These are phyloP conservation scores for Chelon labrosus DNA, from an alignment of 2,797 vertebrate species.

Conservation along the genomic window DNA sequence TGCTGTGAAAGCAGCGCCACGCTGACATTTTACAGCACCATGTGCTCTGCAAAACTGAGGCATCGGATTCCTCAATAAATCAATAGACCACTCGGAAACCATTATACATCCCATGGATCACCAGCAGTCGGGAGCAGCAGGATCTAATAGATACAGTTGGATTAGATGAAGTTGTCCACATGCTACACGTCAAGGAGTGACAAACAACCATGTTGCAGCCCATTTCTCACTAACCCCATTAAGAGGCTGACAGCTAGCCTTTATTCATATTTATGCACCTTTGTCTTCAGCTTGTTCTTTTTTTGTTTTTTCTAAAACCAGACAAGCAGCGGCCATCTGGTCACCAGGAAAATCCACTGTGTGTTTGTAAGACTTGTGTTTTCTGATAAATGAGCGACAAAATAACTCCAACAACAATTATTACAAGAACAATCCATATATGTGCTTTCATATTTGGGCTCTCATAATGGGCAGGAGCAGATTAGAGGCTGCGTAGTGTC, in stretches of 20 bases:
- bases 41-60: constrained; percentile 2
- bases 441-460: constrained; percentile 30
- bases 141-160: constrained; percentile 62
- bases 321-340: constrained; percentile 26
- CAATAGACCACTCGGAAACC: constrained; percentile 45
- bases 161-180: constrained; percentile 67
- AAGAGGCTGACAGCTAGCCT: constrained; percentile 67
- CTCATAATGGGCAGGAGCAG: constrained; percentile 28
- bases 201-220: constrained; percentile 63
- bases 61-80: constrained; percentile 34
- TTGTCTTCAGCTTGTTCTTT: constrained; percentile 54
- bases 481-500: constrained; percentile 36
- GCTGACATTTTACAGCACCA: neutral
- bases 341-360: neutral
- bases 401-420: neutral
- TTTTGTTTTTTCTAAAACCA: constrained; percentile 33
- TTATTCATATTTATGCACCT: constrained; percentile 77
- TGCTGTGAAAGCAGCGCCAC: neutral
- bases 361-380: constrained; percentile 4
- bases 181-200: constrained; percentile 71
- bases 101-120: constrained; percentile 64
- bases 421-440: constrained; percentile 25
- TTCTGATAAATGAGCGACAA: constrained; percentile 12
- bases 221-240: constrained; percentile 79
- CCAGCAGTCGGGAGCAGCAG: constrained; percentile 36